Evolutionary conservation across 1,140 invertebrate genomes (phyloP).

Genomic region (Chlorops oryzae): DNA sequence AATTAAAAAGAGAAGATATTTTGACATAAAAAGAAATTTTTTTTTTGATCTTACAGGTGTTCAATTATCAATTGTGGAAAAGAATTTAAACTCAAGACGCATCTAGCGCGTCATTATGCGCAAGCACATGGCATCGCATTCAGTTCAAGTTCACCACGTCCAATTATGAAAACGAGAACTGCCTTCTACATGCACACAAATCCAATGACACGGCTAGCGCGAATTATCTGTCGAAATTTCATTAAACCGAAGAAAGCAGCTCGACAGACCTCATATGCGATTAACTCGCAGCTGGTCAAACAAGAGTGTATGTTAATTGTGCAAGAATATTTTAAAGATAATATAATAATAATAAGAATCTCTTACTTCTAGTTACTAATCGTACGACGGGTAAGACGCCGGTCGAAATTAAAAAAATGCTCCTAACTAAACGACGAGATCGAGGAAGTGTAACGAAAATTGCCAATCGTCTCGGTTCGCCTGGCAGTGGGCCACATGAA

Average conservation of each 20-base stretch:
- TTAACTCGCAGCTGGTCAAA: conserved; percentile 79
- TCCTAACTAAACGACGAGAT: conserved; percentile 52
- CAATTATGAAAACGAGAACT: conserved; percentile 93
- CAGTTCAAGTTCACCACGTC: conserved; percentile 70
- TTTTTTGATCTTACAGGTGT: conserved; percentile 55
- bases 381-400: conserved; percentile 57
- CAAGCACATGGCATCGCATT: conserved; percentile 75
- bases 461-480: conserved; percentile 66
- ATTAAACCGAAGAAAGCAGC: conserved; percentile 80
- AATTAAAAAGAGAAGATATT: neutral
- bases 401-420: conserved; percentile 56
- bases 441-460: conserved; percentile 70
- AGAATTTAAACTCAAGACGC: conserved; percentile 90
- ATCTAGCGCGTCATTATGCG: conserved; percentile 85
- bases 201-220: conserved; percentile 77
- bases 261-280: conserved; percentile 77
- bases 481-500: conserved; percentile 61
- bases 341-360: neutral
- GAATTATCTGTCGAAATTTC: conserved; percentile 75
- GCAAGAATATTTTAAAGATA: neutral
- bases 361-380: conserved; percentile 51
- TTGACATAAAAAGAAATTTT: no score
- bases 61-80: conserved; percentile 84
- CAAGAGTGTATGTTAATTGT: conserved; percentile 78
- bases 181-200: conserved; percentile 92